phyloP scores from a whole-genome alignment of 1,140 invertebrate species.

The Drusus annulatus region DNA sequence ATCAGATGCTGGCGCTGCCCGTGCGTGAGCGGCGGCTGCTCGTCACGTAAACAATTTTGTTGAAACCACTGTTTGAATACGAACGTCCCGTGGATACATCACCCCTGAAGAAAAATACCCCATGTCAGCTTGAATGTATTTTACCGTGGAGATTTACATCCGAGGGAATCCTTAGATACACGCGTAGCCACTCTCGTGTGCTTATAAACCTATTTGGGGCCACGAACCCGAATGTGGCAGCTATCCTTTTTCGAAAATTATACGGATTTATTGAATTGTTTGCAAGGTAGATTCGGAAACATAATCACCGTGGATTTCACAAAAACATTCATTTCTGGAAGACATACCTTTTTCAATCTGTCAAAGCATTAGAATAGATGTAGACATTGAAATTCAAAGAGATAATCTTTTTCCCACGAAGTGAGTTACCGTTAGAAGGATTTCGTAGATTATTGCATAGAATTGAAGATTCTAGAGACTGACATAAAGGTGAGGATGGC shows the following conservation, averaged over 20 bases:
- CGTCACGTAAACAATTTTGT: conserved; percentile 57
- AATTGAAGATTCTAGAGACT: background rate
- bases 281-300: background rate
- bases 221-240: background rate
- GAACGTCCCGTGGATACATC: conserved; percentile 54
- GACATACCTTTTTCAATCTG: background rate
- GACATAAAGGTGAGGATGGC: conserved; percentile 15
- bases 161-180: conserved; percentile 33
- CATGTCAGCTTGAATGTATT: conserved; percentile 55
- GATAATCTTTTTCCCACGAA: too few species aligned
- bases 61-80: conserved; percentile 57
- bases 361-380: too few species aligned
- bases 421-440: too few species aligned
- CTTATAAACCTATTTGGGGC: conserved; percentile 47
- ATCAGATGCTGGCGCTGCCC: background rate
- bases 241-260: too few species aligned
- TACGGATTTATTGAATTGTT: conserved; percentile 46
- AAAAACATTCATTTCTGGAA: background rate
- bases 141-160: conserved; percentile 51
- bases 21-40: conserved; percentile 37
- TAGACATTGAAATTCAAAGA: too few species aligned
- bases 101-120: conserved; percentile 50
- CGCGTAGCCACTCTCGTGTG: conserved; percentile 5
- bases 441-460: background rate
- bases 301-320: background rate